Conservation (phyloP, 2,113 vertebrate species). For the Caracal caracal region DNA sequence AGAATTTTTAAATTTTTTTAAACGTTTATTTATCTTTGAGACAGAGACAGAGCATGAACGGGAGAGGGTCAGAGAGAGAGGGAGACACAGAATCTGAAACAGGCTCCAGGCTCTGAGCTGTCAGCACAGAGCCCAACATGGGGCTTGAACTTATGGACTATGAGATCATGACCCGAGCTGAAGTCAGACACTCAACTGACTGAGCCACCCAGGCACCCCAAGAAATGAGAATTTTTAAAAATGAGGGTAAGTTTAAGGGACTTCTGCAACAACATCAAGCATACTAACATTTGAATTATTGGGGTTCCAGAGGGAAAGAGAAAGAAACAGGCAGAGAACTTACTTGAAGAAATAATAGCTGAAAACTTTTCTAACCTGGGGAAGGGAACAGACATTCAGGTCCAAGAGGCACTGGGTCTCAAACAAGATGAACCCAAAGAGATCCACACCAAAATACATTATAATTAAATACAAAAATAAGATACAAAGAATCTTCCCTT, state of each 20-base stretch:
- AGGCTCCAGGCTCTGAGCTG: too few species aligned
- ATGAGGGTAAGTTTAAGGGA: background rate
- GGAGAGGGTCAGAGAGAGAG: too few species aligned
- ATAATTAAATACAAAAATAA: background rate
- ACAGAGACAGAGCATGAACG: too few species aligned
- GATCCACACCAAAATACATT: background rate
- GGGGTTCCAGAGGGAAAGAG: background rate
- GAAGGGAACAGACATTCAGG: background rate
- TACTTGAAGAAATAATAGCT: background rate
- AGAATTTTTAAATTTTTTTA: background rate
- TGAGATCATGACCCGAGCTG: too few species aligned
- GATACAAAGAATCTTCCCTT: background rate
- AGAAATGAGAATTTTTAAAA: background rate
- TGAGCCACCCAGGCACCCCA: background rate
- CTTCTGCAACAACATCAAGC: background rate
- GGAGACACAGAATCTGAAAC: too few species aligned
- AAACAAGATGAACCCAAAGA: background rate
- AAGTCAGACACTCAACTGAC: too few species aligned
- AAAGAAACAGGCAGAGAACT: background rate
- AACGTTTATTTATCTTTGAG: too few species aligned
- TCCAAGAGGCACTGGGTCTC: background rate
- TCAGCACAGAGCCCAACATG: too few species aligned
- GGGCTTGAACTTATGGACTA: too few species aligned
- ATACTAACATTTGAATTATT: background rate
- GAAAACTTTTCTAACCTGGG: background rate